A percentile compares a stretch with the other conserved stretches of the same genome.
These are phyloP conservation scores for Scolanthus callimorphus DNA, from an alignment of 92 coral and sea anemone species.

Conservation along the genomic window DNA sequence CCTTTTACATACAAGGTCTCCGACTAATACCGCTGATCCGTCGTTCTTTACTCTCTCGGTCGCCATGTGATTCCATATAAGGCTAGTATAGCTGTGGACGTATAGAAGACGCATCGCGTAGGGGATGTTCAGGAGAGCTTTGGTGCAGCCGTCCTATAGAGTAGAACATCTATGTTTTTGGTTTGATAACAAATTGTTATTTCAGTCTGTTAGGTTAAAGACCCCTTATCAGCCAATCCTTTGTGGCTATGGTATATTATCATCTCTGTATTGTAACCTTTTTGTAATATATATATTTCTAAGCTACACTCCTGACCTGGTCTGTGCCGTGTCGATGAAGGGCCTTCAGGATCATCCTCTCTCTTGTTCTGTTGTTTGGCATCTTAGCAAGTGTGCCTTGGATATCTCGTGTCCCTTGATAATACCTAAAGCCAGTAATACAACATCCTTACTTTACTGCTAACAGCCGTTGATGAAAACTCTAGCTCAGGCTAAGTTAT, in stretches of 20 bases:
- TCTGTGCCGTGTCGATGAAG: constrained; percentile 81
- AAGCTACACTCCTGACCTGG: constrained; percentile 51
- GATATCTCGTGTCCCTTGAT: constrained; percentile 62
- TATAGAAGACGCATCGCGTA: constrained; percentile 74
- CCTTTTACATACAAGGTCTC: constrained; percentile 57
- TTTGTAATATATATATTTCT: too few relatives aligned
- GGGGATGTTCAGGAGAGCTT: constrained; percentile 75
- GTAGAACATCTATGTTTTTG: too few relatives aligned
- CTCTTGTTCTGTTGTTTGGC: constrained; percentile 69
- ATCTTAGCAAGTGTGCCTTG: constrained; percentile 68
- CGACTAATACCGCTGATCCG: constrained; percentile 34
- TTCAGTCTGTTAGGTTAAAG: too few relatives aligned
- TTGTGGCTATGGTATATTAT: too few relatives aligned
- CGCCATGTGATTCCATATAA: constrained; percentile 75
- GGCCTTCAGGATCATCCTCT: constrained; percentile 61
- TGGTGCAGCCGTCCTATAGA: constrained; percentile 70
- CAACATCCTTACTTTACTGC: too few relatives aligned
- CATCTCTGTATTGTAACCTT: too few relatives aligned
- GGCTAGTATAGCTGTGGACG: constrained; percentile 76
- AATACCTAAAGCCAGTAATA: constrained; percentile 68
- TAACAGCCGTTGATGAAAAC: too few relatives aligned
- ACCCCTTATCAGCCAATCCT: too few relatives aligned
- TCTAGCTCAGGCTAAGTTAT: too few relatives aligned
- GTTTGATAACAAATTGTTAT: too few relatives aligned
- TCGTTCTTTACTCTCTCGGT: constrained; percentile 45